Evolutionary conservation across 1,140 invertebrate genomes (phyloP).

Genomic region (Orius laevigatus): DNA sequence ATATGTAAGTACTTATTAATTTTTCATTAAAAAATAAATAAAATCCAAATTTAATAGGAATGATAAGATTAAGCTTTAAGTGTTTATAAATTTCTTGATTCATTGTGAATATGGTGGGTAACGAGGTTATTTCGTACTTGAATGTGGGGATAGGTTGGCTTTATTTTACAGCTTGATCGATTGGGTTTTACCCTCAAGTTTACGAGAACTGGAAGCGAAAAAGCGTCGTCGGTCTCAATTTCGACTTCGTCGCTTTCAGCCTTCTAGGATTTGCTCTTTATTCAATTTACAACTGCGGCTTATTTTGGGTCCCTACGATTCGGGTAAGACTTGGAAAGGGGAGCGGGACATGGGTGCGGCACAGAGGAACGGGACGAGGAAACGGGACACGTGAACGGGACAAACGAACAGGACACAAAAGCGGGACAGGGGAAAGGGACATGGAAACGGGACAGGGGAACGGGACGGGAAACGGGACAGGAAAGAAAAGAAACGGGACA

Average conservation of each 20-base stretch:
- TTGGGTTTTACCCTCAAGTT: conserved; percentile 99
- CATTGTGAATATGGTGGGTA: conserved; percentile 36
- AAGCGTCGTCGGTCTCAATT: conserved; percentile 93
- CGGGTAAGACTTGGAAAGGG: conserved; percentile 52
- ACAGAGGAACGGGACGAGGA: no score
- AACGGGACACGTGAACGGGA: no score
- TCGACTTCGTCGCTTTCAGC: conserved; percentile 87
- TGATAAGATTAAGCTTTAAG: neutral
- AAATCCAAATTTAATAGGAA: no score
- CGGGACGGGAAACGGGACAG: no score
- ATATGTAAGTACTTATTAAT: no score
- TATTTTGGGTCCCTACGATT: conserved; percentile 67
- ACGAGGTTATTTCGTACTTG: conserved; percentile 50
- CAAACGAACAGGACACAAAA: no score
- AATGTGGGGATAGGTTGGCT: conserved; percentile 87
- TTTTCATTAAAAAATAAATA: no score
- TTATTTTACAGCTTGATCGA: conserved; percentile 94
- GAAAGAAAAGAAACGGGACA: no score
- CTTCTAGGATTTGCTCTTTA: conserved; percentile 87
- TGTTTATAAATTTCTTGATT: neutral
- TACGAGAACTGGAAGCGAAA: conserved; percentile 78
- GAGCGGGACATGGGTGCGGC: no score
- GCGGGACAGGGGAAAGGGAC: no score
- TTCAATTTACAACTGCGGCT: conserved; percentile 81
- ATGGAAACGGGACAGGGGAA: no score